These are phyloP conservation scores for Fukomys damarensis DNA, from an alignment of 2,113 vertebrate genomes.

Conservation along the genomic window DNA sequence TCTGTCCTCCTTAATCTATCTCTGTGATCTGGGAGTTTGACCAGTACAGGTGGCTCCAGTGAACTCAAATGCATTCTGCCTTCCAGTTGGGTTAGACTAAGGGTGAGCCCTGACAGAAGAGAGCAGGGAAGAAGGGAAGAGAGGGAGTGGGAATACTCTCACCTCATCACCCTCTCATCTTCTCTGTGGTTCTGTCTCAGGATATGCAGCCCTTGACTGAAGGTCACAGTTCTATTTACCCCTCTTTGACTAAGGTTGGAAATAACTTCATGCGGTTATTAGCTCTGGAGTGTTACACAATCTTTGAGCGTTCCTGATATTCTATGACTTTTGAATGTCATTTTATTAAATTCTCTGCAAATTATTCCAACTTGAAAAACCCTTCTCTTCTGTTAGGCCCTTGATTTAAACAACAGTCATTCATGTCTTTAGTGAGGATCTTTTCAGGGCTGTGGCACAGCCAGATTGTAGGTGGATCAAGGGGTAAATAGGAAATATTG, in stretches of 20 bases:
- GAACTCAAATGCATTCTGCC: background rate
- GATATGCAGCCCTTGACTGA: background rate
- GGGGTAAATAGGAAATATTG: background rate
- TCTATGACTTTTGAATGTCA: background rate
- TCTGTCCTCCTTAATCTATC: background rate
- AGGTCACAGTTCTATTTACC: background rate
- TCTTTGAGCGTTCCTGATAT: background rate
- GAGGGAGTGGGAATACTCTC: background rate
- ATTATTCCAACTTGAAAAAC: background rate
- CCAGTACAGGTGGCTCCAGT: background rate
- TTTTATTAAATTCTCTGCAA: slow-evolving; percentile 1
- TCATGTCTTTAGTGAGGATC: background rate
- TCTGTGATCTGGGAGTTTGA: background rate
- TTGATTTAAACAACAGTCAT: background rate
- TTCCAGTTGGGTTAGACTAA: background rate
- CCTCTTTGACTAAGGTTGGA: background rate
- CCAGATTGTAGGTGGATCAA: background rate
- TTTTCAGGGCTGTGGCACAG: background rate
- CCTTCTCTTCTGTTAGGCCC: background rate
- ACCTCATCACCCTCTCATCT: background rate
- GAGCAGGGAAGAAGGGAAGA: background rate
- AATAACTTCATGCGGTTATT: background rate
- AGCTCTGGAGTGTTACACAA: background rate
- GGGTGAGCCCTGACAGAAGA: background rate
- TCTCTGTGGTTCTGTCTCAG: background rate